phyloP scores from a whole-genome alignment of 2,797 vertebrate species.

The Neoniphon sammara region DNA sequence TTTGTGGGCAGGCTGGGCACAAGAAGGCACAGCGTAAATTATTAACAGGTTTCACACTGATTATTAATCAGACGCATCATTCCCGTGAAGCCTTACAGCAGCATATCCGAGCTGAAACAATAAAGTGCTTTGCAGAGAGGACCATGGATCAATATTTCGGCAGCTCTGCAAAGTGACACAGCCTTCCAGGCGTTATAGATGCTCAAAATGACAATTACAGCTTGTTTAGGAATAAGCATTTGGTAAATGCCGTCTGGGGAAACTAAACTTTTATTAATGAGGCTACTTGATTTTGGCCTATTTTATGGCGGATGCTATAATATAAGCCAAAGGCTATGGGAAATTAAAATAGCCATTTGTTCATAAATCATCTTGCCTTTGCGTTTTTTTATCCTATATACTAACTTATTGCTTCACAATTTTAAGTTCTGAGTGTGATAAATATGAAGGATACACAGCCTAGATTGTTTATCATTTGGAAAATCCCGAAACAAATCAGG shows the following conservation, averaged over 20 bases:
- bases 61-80: slow-evolving; percentile 87
- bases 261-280: slow-evolving; percentile 72
- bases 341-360: slow-evolving; percentile 72
- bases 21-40: slow-evolving; percentile 81
- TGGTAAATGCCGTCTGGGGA: slow-evolving; percentile 66
- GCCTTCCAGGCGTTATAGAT: slow-evolving; percentile 62
- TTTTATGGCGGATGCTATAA: slow-evolving; percentile 18
- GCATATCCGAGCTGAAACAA: slow-evolving; percentile 86
- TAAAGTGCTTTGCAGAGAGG: slow-evolving; percentile 86
- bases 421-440: slow-evolving; percentile 30
- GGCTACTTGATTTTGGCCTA: slow-evolving; percentile 40
- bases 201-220: slow-evolving; percentile 73
- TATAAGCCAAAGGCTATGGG: slow-evolving; percentile 11
- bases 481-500: not conserved
- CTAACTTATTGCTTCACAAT: slow-evolving; percentile 49
- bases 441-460: slow-evolving; percentile 31
- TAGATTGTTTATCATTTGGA: not conserved
- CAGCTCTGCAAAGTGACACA: slow-evolving; percentile 84
- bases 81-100: slow-evolving; percentile 72
- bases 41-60: slow-evolving; percentile 87
- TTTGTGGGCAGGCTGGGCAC: slow-evolving; percentile 12
- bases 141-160: slow-evolving; percentile 90
- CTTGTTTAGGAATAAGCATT: slow-evolving; percentile 56
- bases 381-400: slow-evolving; percentile 39
- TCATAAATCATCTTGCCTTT: slow-evolving; percentile 48